Evolutionary conservation across 2,888 invertebrate species (phyloP), one percentile per base, ranked within the genome.

Genomic region (Melieria crassipennis): DNA sequence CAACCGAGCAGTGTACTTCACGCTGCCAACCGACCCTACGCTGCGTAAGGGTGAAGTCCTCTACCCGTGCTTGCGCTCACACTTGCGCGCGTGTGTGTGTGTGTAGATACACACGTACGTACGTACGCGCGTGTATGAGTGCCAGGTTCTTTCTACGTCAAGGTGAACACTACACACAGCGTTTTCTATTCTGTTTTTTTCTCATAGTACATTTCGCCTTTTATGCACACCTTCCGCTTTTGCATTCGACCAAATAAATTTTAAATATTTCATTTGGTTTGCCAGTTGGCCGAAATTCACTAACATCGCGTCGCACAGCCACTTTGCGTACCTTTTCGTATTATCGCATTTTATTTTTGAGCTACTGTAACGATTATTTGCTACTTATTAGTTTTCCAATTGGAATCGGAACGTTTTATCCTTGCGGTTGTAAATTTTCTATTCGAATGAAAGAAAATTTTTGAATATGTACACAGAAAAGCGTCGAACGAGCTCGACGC

Each of bases 401-500:
- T 48, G 52, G 67, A 67, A 45, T 61, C 43, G 30, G 58, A 52
- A 43, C 42, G 60, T 52, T 58, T 60, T 67, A 67, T 67, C 67
- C 67, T 67, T 48, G 58, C 67, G 60, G 61, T 67, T 67, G 52
- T 60, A 52, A 67, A 67, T 67, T 67, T 67, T 67, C 67, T 67
- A 58, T 67, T 67, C 67, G 67, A 67, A 67, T 67, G 60, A 67
- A 58, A 47, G 67, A 60, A 60, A 67, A 67, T 60, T 67, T 58
- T 67, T 60, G 67, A 67, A 67, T 67, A 67, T 67, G 52, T 67
- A 67, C 67, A 60, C 67, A 67, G 58, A 45, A 60, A 60, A 67
- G 67, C 61, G 67, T 50, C 50, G 60, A 60, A 16, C 67, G 43
- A 60, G 67, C 60, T 30, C 30, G 30, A 30, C 30, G 30, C 30